phyloP scores from a whole-genome alignment of 2,888 invertebrate species.

The Steinernema hermaphroditum region DNA sequence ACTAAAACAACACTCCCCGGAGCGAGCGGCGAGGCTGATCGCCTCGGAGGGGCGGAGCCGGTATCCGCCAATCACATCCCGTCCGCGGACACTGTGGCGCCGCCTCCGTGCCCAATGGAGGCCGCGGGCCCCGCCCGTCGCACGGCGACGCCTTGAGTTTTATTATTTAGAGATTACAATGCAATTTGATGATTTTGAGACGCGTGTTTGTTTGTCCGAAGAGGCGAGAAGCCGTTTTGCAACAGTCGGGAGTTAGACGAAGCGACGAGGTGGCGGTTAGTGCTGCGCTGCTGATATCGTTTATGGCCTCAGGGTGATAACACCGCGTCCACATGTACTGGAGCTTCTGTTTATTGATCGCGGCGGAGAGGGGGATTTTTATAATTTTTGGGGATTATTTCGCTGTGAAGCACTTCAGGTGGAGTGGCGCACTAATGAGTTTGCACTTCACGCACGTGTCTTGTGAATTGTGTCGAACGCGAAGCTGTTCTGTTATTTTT shows the following conservation, averaged over 20 bases:
- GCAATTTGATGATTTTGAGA: constrained; percentile 24
- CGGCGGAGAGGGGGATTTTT: not conserved
- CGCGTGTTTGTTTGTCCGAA: constrained; percentile 8
- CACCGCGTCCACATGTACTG: not conserved
- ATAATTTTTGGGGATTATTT: not conserved
- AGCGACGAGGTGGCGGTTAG: too few relatives aligned
- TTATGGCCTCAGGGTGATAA: not conserved
- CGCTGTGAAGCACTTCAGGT: too few relatives aligned
- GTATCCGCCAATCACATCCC: not conserved
- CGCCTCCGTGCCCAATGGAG: constrained; percentile 1
- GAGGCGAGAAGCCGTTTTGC: not conserved
- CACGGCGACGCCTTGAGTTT: not conserved
- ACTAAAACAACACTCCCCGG: constrained; percentile 26
- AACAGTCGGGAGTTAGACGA: not conserved
- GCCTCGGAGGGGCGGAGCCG: not conserved
- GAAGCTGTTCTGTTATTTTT: too few relatives aligned
- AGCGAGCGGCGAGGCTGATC: not conserved
- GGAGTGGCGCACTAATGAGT: too few relatives aligned
- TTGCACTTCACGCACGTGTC: too few relatives aligned
- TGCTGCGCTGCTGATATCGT: not conserved
- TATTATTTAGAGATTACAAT: constrained; percentile 26
- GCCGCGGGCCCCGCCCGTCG: constrained; percentile 1
- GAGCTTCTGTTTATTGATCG: constrained; percentile 22
- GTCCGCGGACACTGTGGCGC: not conserved
- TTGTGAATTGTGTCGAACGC: too few relatives aligned